A percentile compares a stretch with the other conserved stretches of the same genome.
These are phyloP conservation scores for Operophtera brumata DNA, from an alignment of 2,888 invertebrate genomes.

Conservation along the genomic window DNA sequence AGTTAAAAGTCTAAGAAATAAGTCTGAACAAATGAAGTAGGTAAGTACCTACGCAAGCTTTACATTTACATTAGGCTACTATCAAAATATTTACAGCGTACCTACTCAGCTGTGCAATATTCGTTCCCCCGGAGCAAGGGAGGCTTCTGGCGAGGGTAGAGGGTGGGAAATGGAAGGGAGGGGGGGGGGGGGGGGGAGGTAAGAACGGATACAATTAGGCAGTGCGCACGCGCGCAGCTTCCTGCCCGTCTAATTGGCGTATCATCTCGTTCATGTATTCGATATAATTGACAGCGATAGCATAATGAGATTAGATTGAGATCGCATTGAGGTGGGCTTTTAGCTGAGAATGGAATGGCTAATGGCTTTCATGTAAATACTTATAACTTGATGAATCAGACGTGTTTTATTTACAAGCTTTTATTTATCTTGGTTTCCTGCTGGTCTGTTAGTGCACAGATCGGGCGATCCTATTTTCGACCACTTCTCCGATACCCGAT, in stretches of 20 bases:
- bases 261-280: slow-evolving; percentile 66
- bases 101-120: slow-evolving; percentile 34
- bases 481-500: too few relatives aligned
- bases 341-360: slow-evolving; percentile 21
- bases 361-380: neutral
- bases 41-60: neutral
- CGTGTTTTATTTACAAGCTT: too few relatives aligned
- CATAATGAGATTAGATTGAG: slow-evolving; percentile 54
- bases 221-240: slow-evolving; percentile 73
- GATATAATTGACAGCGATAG: slow-evolving; percentile 68
- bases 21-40: neutral
- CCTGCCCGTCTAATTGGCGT: slow-evolving; percentile 72
- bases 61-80: slow-evolving; percentile 17
- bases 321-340: slow-evolving; percentile 39
- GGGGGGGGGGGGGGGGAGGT: slow-evolving; percentile 23
- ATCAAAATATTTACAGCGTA: slow-evolving; percentile 35
- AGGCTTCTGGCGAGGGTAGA: slow-evolving; percentile 22
- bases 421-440: too few relatives aligned
- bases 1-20: neutral
- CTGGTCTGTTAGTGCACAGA: too few relatives aligned
- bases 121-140: slow-evolving; percentile 43
- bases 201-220: slow-evolving; percentile 70
- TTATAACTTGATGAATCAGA: too few relatives aligned
- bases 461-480: too few relatives aligned
- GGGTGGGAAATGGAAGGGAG: slow-evolving; percentile 22